A percentile compares a stretch with the other conserved stretches of the same genome.
Evolutionary conservation across 2,113 vertebrate genomes (phyloP).

Genomic region (Tylochromis polylepis): DNA sequence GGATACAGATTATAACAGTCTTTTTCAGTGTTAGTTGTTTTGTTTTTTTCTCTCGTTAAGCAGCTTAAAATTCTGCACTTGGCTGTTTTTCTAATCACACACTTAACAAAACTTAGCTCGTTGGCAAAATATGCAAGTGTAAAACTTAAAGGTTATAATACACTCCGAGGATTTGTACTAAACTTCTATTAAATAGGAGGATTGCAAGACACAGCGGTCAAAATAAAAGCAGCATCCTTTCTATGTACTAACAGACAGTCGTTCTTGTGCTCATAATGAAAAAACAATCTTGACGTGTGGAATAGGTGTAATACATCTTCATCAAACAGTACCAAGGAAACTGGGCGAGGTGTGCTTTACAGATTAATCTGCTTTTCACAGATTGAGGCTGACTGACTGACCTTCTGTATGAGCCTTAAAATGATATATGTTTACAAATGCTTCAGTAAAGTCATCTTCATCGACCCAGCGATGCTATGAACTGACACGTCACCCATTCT

Average conservation of each 20-base stretch:
- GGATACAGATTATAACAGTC: neutral
- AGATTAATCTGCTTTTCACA: neutral
- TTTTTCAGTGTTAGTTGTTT: neutral
- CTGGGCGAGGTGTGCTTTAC: neutral
- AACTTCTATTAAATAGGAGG: neutral
- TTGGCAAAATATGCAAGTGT: neutral
- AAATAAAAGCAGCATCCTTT: neutral
- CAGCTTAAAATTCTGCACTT: neutral
- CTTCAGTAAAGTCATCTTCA: neutral
- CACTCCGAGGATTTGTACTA: neutral
- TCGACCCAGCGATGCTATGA: neutral
- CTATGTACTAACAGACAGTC: neutral
- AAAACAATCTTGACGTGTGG: neutral
- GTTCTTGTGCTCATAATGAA: neutral
- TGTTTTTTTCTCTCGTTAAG: neutral
- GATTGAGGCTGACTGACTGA: neutral
- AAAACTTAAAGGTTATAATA: neutral
- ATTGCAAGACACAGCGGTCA: neutral
- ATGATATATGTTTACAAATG: neutral
- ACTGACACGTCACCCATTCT: neutral
- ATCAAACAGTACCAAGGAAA: neutral
- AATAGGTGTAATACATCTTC: neutral
- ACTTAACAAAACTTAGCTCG: neutral
- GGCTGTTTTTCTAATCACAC: neutral
- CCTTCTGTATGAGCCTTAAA: neutral